These are phyloP conservation scores for Penelope pileata DNA, from an alignment of 2,113 vertebrate genomes.

Conservation along the genomic window DNA sequence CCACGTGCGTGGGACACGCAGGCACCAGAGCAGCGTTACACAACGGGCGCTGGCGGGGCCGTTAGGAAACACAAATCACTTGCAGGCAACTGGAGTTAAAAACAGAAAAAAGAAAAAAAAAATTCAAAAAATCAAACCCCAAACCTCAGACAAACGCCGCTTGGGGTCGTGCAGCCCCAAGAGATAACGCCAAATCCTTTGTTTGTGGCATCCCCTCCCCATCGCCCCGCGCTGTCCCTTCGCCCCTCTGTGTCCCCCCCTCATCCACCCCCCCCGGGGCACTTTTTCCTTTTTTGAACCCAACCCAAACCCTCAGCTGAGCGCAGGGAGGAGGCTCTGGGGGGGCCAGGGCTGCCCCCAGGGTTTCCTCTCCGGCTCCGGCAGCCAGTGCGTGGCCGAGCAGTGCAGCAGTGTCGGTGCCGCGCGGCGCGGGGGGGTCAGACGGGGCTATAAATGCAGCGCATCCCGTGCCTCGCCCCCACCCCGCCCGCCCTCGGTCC, in stretches of 20 bases:
- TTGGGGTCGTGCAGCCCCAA: fast-evolving
- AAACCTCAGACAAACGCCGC: fast-evolving
- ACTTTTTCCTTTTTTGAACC: not conserved
- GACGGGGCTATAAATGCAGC: constrained; percentile 23
- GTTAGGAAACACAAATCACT: not conserved
- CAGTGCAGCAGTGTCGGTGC: not conserved
- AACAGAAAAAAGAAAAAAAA: not conserved
- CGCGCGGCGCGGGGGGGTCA: not conserved
- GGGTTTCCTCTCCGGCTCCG: not conserved
- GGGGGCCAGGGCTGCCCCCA: not conserved
- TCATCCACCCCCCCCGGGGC: fast-evolving
- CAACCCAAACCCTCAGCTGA: not conserved
- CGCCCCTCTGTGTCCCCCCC: no score
- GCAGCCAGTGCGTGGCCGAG: not conserved
- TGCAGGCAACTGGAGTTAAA: not conserved
- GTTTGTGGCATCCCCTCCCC: fast-evolving
- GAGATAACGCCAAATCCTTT: fast-evolving
- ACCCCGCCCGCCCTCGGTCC: fast-evolving
- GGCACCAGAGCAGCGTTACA: not conserved
- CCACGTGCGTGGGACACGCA: not conserved
- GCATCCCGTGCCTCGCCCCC: fast-evolving
- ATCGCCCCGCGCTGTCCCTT: not conserved
- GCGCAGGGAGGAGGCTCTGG: fast-evolving
- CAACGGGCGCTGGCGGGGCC: not conserved
- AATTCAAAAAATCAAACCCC: not conserved